Base-by-base conservation (phyloP, 1,140 invertebrate species). In the Lepidurus packardi region DNA sequence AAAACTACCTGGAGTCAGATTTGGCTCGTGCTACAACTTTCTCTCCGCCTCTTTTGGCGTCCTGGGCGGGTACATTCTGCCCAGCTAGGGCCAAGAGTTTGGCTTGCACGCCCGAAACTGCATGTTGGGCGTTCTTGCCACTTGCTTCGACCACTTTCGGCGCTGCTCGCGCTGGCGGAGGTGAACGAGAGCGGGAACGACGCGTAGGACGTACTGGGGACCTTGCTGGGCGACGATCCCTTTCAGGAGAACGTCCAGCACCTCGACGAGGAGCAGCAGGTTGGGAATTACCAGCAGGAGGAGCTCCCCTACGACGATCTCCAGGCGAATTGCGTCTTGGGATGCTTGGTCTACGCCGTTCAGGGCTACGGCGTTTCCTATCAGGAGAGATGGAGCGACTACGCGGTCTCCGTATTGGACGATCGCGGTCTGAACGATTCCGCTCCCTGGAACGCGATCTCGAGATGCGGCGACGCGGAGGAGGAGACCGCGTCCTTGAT, bases 331-430 rank as follows among this genome's bases (percentile, higher is more conserved):
- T 73, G 73, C 42, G 74, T 13, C 42, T 79, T 3, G 77, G 16
- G 21, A 21, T 4, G 21, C 53, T 65, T 65, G 53, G 8, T 9
- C 53, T 13, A 65, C 53, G 53, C 16, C 53, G 53, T 65, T 65
- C 53, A 13, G 53, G 53, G 13, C 53, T 65, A 7, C 43, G 42
- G 16, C 42, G 24, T 75, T 74, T 84, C 82, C 73, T 45, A 86
- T n/a, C 77, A 25, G 74, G 44, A 7, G 84, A 77, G 43, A 45
- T 83, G 43, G 83, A 81, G 76, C 85, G 87, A 78, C 85, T 87
- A 1, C 83, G 84, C 65, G 43, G 76, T 80, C 82, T 82, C 80
- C 83, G 82, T 24, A 78, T 79, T 11, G 81, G 82, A 44, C 77
- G 73, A 25, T 25, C 25, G 1, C 25, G 25, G 25, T 25, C 25